These are phyloP conservation scores for Sebastes hubbsi DNA, from an alignment of 2,797 vertebrate species.

Conservation along the genomic window DNA sequence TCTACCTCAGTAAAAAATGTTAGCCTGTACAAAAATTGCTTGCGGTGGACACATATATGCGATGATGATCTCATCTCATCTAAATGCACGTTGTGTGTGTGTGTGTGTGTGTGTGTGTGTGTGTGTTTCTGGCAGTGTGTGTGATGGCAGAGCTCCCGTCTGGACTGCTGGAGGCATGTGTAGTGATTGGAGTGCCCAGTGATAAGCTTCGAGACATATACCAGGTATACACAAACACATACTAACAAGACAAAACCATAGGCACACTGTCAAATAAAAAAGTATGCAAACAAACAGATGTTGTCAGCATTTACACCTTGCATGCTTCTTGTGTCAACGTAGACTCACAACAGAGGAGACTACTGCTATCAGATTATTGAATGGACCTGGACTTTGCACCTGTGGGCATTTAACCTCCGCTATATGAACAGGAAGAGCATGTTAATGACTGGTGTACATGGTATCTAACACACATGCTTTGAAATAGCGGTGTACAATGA, in stretches of 20 bases:
- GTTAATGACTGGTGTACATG: not conserved
- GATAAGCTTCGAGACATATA: slow-evolving; percentile 82
- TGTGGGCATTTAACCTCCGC: not conserved
- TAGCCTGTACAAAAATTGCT: not conserved
- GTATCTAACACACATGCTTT: not conserved
- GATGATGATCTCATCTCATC: not conserved
- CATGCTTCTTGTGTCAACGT: not conserved
- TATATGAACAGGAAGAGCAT: not conserved
- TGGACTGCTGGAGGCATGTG: slow-evolving; percentile 92
- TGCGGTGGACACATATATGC: not conserved
- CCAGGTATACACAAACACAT: slow-evolving; percentile 76
- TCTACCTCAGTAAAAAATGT: not conserved
- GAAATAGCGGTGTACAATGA: not conserved
- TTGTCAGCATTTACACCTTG: not conserved
- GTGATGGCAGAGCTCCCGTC: slow-evolving; percentile 87
- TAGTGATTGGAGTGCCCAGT: slow-evolving; percentile 85
- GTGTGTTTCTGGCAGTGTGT: slow-evolving; percentile 20
- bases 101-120: slow-evolving; percentile 24
- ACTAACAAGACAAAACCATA: not conserved
- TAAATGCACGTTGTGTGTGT: not conserved
- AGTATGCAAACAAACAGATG: not conserved
- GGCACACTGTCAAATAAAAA: not conserved
- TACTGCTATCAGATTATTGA: not conserved
- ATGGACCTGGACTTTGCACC: not conserved
- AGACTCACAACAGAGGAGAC: not conserved